phyloP scores from a whole-genome alignment of 2,888 invertebrate genomes.

The Hydroisotoma schaefferi region DNA sequence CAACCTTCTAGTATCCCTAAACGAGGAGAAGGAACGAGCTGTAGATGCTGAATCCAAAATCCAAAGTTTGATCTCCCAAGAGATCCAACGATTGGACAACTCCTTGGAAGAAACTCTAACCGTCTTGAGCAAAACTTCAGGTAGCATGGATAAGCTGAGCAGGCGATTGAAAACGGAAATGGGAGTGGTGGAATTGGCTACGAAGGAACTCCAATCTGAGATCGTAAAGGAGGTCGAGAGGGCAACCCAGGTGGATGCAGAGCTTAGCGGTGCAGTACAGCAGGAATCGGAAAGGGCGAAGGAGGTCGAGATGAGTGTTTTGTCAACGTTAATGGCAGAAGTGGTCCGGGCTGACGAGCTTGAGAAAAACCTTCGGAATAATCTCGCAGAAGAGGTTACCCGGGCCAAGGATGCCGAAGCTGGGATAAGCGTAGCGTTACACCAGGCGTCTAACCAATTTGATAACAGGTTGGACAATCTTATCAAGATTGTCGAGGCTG shows the following conservation, averaged over 20 bases:
- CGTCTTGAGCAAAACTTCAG: slow-evolving; percentile 1
- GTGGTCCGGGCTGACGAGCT: slow-evolving; percentile 23
- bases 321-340: slow-evolving; percentile 27
- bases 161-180: no score
- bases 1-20: slow-evolving; percentile 16
- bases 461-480: not conserved
- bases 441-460: slow-evolving; percentile 12
- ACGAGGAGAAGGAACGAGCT: slow-evolving; percentile 18
- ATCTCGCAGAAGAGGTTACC: slow-evolving; percentile 9
- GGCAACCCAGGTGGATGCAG: slow-evolving; percentile 11
- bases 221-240: slow-evolving; percentile 10
- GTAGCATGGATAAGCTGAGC: not conserved
- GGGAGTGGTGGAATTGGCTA: no score
- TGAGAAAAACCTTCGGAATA: slow-evolving; percentile 14
- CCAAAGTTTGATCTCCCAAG: not conserved
- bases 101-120: no score
- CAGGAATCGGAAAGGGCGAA: slow-evolving; percentile 8
- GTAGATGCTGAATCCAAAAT: slow-evolving; percentile 19
- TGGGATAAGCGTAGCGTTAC: not conserved
- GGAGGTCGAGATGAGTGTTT: slow-evolving; percentile 25
- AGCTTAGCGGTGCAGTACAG: slow-evolving; percentile 11
- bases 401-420: slow-evolving; percentile 17
- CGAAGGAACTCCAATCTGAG: not conserved
- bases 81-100: not conserved
- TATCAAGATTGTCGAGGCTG: not conserved